Base-by-base conservation (phyloP, 1,140 invertebrate species). In the Sycobia sp. region DNA sequence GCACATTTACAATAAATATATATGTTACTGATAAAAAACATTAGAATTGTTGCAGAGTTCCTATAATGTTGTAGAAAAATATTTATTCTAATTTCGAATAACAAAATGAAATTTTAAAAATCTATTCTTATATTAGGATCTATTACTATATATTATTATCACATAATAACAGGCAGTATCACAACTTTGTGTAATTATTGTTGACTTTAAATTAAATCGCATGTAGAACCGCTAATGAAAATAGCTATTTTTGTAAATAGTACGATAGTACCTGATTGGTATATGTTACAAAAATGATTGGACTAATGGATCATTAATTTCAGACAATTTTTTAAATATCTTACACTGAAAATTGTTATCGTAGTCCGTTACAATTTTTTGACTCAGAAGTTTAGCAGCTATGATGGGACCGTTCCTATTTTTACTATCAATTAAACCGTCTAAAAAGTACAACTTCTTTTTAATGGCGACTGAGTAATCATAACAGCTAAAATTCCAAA, bases 31-130 rank as follows among this genome's bases (percentile, higher is more conserved):
- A 14, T 57, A 49, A 78, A 85, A 8, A 77, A 84, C 29, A 75
- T 89, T 10, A 76, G 88, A 44, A 62, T 88, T 88, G 4, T 83
- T 84, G 0, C 38, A 86, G 7, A 87, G 88, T 69, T 36, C 4
- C 1, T 16, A 20, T 38, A 89, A 89, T 67, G 76, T 87, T 47
- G 69, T 90, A 4, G 88, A 87, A 10, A 75, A 83, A 77, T 88
- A 65, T 86, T 66, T 51, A 29, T 61, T 22, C n/a, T 16, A n/a
- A 18, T 55, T n/a, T n/a, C n/a, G n/a, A n/a, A n/a, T n/a, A n/a
- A n/a, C n/a, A n/a, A 27, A 34, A 23, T 46, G 14, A 47, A 36
- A 5, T 44, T 44, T 34, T 20, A 57, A 36, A 22, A 62, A 59
- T 50, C 34, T 32, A 47, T 36, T 22, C 36, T 16, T 18, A n/a